These are phyloP conservation scores for Leistus spinibarbis DNA, from an alignment of 2,888 invertebrate species.

Conservation along the genomic window DNA sequence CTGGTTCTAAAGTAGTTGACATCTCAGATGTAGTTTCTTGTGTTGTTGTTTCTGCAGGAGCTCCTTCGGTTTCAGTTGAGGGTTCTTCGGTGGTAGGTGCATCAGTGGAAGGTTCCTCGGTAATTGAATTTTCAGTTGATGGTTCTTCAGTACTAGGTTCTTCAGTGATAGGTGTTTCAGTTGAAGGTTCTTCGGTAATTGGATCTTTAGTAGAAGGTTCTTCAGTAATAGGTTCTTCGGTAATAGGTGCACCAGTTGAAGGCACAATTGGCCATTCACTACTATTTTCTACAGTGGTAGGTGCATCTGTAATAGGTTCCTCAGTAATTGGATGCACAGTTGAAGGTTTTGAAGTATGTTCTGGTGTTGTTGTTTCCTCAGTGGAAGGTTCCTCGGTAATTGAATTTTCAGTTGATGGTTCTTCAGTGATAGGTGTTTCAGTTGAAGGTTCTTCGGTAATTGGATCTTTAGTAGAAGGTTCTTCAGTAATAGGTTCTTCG, in stretches of 20 bases:
- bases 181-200: not conserved
- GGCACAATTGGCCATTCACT: not conserved
- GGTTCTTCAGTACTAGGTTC: not conserved
- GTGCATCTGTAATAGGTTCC: not conserved
- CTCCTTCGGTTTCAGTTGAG: not conserved
- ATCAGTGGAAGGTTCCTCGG: not conserved
- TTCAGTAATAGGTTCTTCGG: not conserved
- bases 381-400: not conserved
- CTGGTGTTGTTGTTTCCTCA: constrained; percentile 4
- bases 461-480: not conserved
- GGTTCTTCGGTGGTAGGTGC: not conserved
- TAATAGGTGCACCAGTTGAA: not conserved
- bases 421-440: not conserved
- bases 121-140: not conserved
- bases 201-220: not conserved
- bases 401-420: not conserved
- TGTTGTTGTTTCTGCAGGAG: not conserved
- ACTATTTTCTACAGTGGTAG: not conserved
- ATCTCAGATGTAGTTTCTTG: not conserved
- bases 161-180: not conserved
- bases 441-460: not conserved
- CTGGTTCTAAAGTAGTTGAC: not conserved
- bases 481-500: not conserved
- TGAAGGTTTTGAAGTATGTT: no score
- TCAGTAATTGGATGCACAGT: not conserved